These are phyloP conservation scores for Drosophila rufa DNA, from an alignment of 1,140 invertebrate genomes.

Conservation along the genomic window DNA sequence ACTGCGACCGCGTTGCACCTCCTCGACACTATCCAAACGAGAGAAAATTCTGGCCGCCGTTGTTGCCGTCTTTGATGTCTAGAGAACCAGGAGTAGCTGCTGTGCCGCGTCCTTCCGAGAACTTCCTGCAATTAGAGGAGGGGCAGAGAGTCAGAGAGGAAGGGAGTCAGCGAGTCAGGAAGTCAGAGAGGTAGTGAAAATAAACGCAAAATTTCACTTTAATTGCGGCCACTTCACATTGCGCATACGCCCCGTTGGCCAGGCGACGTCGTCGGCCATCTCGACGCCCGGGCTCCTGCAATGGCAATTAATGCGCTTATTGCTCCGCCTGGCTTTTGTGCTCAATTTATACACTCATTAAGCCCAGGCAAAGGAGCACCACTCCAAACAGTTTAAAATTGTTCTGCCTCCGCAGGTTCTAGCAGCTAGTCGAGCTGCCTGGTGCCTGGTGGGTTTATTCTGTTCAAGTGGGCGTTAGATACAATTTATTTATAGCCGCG, in stretches of 20 bases:
- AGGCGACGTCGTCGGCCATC: slow-evolving; percentile 10
- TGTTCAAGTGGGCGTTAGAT: slow-evolving; percentile 17
- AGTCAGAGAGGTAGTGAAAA: slow-evolving; percentile 14
- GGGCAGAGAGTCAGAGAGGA: not conserved
- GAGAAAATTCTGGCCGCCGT: slow-evolving; percentile 84
- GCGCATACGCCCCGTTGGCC: slow-evolving; percentile 61
- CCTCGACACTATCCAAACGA: slow-evolving; percentile 83
- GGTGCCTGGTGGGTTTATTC: slow-evolving; percentile 14
- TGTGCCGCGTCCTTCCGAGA: slow-evolving; percentile 16
- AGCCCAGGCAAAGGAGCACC: slow-evolving; percentile 19
- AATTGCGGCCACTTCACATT: slow-evolving; percentile 75
- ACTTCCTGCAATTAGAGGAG: slow-evolving; percentile 13
- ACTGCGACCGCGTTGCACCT: slow-evolving; percentile 82
- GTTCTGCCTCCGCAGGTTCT: not conserved
- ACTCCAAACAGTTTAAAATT: slow-evolving; percentile 28
- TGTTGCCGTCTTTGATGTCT: slow-evolving; percentile 78
- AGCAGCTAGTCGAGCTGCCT: slow-evolving; percentile 9
- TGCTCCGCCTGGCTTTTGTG: slow-evolving; percentile 61
- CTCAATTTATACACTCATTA: slow-evolving; percentile 60
- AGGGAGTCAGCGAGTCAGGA: not conserved
- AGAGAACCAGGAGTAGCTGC: slow-evolving; percentile 44
- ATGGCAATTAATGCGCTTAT: slow-evolving; percentile 77
- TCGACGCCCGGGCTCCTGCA: slow-evolving; percentile 22
- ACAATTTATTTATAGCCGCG: slow-evolving; percentile 13
- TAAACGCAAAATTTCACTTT: slow-evolving; percentile 48